A percentile compares a stretch with the other conserved stretches of the same genome.
Conservation (phyloP, 2,888 invertebrate species). For the Habroteleia sp. region DNA sequence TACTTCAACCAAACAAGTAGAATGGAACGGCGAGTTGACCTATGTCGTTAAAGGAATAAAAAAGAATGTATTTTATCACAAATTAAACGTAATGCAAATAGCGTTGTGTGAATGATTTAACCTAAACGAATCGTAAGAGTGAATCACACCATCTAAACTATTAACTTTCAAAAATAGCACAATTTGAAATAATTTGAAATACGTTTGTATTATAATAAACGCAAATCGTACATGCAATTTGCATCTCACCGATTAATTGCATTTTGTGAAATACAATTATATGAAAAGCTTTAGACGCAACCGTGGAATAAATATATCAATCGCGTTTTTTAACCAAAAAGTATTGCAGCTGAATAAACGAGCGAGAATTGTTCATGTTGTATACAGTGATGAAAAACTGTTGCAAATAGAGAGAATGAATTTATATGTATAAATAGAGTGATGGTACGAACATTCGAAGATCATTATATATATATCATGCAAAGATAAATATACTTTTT, state of each 20-base stretch:
- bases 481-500: neutral
- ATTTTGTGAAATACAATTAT: slow-evolving; percentile 30
- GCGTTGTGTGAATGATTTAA: slow-evolving; percentile 58
- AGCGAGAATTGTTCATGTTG: slow-evolving; percentile 21
- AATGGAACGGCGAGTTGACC: slow-evolving; percentile 70
- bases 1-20: slow-evolving; percentile 57
- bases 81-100: slow-evolving; percentile 72
- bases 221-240: slow-evolving; percentile 34
- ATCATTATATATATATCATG: slow-evolving; percentile 5
- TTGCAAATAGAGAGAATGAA: slow-evolving; percentile 31
- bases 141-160: slow-evolving; percentile 24
- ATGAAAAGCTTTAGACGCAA: slow-evolving; percentile 35
- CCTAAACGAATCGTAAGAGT: too few species aligned
- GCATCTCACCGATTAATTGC: slow-evolving; percentile 28
- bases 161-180: slow-evolving; percentile 32
- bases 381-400: slow-evolving; percentile 10
- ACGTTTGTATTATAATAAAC: slow-evolving; percentile 65
- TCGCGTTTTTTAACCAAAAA: slow-evolving; percentile 37
- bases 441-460: slow-evolving; percentile 9
- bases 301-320: slow-evolving; percentile 41
- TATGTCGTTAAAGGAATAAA: slow-evolving; percentile 70
- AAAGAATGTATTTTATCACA: slow-evolving; percentile 79
- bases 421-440: slow-evolving; percentile 2
- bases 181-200: slow-evolving; percentile 53
- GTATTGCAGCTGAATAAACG: slow-evolving; percentile 36